These are phyloP conservation scores for Trissolcus japonicus DNA, from an alignment of 2,888 invertebrate species.

Conservation along the genomic window DNA sequence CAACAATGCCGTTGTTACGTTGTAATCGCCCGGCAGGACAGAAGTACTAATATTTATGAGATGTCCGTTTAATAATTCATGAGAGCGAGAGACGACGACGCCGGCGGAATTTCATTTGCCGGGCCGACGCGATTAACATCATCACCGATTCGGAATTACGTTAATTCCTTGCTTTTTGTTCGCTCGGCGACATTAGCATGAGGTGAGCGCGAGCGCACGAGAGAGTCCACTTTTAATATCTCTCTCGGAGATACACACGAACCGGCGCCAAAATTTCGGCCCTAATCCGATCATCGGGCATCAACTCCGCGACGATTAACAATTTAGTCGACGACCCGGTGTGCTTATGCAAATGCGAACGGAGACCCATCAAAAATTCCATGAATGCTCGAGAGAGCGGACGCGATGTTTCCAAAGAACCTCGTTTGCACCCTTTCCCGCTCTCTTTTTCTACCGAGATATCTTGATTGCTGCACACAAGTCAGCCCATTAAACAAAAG, in stretches of 20 bases:
- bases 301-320: constrained; percentile 3
- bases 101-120: constrained; percentile 59
- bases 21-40: constrained; percentile 56
- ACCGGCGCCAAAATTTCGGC: constrained; percentile 19
- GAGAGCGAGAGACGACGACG: constrained; percentile 48
- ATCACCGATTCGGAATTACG: constrained; percentile 52
- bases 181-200: constrained; percentile 33
- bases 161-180: constrained; percentile 46
- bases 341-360: constrained; percentile 24
- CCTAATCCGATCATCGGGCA: not conserved
- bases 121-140: constrained; percentile 53
- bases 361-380: constrained; percentile 44
- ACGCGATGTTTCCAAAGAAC: not conserved
- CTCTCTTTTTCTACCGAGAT: too few species aligned
- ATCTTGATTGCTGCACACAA: too few species aligned
- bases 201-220: constrained; percentile 26
- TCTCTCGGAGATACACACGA: too few species aligned
- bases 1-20: constrained; percentile 53
- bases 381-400: constrained; percentile 41
- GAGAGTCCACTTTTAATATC: not conserved
- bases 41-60: constrained; percentile 62
- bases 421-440: too few species aligned
- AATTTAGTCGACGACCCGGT: not conserved
- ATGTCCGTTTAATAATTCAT: constrained; percentile 64
- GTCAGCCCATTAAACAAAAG: too few species aligned